phyloP scores from a whole-genome alignment of 2,797 vertebrate species.

The Tauraco hartlaubi region DNA sequence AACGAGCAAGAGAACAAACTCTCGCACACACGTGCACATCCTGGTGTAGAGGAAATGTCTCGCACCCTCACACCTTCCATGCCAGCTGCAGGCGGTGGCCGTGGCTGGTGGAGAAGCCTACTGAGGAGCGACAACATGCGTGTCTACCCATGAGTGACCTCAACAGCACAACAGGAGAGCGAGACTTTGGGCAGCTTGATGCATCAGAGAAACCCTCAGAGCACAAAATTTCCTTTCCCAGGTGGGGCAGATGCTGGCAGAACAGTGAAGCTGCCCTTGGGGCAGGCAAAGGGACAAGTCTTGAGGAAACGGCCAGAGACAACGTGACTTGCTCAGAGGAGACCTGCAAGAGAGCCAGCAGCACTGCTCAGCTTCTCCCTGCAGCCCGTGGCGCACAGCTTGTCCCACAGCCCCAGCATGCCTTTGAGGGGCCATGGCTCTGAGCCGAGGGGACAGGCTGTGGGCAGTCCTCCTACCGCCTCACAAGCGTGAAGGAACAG shows the following conservation, averaged over 20 bases:
- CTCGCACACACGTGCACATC: too few species aligned
- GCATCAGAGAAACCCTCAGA: not conserved
- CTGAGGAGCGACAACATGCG: not conserved
- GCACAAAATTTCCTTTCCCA: not conserved
- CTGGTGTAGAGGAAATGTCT: not conserved
- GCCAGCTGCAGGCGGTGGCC: not conserved
- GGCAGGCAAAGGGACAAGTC: not conserved
- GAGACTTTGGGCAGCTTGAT: not conserved
- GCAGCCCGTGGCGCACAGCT: not conserved
- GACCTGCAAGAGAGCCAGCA: not conserved
- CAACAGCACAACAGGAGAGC: not conserved
- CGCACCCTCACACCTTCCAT: not conserved
- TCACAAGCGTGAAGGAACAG: not conserved
- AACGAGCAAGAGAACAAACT: not conserved
- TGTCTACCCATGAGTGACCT: too few species aligned
- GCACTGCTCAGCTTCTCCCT: not conserved
- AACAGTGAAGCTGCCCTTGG: not conserved
- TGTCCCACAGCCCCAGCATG: not conserved
- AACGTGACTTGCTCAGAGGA: not conserved
- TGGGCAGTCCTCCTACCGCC: not conserved
- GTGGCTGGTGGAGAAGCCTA: not conserved
- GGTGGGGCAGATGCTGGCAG: not conserved
- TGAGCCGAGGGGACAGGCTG: not conserved
- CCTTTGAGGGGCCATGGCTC: not conserved
- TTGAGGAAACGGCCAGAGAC: not conserved